A percentile compares a stretch with the other conserved stretches of the same genome.
These are phyloP conservation scores for sheep (Ovis aries) DNA, from an alignment of 2,113 vertebrate species.

Conservation along the genomic window DNA sequence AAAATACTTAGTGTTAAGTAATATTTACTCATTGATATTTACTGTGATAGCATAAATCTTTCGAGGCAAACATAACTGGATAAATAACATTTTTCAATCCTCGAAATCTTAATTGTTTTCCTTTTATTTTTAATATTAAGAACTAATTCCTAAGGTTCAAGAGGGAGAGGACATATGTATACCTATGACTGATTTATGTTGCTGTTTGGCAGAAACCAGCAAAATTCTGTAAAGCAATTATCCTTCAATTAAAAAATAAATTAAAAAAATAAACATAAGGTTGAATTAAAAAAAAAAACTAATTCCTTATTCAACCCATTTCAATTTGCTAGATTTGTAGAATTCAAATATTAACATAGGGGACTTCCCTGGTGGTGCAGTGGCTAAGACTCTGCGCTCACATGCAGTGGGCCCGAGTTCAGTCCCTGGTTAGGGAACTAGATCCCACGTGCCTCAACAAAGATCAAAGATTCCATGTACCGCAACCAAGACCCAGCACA, in stretches of 20 bases:
- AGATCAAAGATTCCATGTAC: not conserved
- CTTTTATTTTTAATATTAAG: not conserved
- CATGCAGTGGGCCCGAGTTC: not conserved
- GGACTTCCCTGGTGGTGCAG: not conserved
- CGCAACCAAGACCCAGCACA: not conserved
- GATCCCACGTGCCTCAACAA: not conserved
- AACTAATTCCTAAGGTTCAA: not conserved
- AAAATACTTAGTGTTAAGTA: not conserved
- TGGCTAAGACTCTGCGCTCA: not conserved
- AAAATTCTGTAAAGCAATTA: not conserved
- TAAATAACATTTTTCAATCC: conserved; percentile 9
- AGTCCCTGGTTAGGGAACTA: not conserved
- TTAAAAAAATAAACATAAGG: not conserved
- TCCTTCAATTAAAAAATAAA: not conserved
- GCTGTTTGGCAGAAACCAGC: not conserved
- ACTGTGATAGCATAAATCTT: not conserved
- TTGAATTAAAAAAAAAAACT: not conserved
- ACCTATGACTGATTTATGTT: not conserved
- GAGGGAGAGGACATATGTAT: not conserved
- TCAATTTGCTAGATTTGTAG: not conserved
- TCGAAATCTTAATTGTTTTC: not conserved
- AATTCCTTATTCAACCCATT: not conserved
- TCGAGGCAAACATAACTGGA: not conserved
- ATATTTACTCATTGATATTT: conserved; percentile 1
- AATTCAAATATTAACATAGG: not conserved